Evolutionary conservation across 2,888 invertebrate species (phyloP), one percentile per base, ranked within the genome.

Genomic region (Augochlorella aurata): DNA sequence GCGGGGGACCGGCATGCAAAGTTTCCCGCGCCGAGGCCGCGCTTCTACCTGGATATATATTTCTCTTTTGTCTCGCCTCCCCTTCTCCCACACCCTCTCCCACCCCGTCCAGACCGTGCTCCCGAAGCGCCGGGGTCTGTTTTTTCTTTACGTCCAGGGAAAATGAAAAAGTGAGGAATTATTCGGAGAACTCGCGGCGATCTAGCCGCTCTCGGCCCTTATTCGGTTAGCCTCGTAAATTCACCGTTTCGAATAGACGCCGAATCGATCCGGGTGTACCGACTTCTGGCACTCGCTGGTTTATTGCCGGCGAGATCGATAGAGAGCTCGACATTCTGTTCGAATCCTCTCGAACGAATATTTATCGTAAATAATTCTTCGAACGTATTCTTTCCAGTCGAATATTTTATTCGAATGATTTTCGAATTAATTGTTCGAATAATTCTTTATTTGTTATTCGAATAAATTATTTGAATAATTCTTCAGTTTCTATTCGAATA

Each of bases 141-240:
- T 44, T 65, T 45, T 77, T 29, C 68, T 47, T 29, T 29, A 50
- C 38, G 45, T 21, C 5, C 24, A 10, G 52, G n/a, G 50, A 71
- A 75, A 81, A 81, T 77, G 82, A 77, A 82, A 82, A 65, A 61
- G 70, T 44, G 66, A 71, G 61, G 82, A 52, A 82, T 81, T 74
- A 77, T 74, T 67, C 77, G 77, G 65, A 29, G 45, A 76, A 76
- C 68, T 61, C 21, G 44, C 44, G 66, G 58, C 58, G 58, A 58
- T 58, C 65, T 18, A 44, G 63, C 80, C 71, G 61, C 44, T 65
- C 73, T 45, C 77, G n/a, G 16, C 76, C 47, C 63, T 82, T 82
- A 82, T 75, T 73, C 72, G 45, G 45, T 73, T 67, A 38, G 54
- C 49, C 29, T 54, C 63, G 49, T 80, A 76, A 76, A 81, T 81